Evolutionary conservation across 2,888 invertebrate genomes (phyloP), one percentile per base, ranked within the genome.

Genomic region (Lamellibrachia columna): DNA sequence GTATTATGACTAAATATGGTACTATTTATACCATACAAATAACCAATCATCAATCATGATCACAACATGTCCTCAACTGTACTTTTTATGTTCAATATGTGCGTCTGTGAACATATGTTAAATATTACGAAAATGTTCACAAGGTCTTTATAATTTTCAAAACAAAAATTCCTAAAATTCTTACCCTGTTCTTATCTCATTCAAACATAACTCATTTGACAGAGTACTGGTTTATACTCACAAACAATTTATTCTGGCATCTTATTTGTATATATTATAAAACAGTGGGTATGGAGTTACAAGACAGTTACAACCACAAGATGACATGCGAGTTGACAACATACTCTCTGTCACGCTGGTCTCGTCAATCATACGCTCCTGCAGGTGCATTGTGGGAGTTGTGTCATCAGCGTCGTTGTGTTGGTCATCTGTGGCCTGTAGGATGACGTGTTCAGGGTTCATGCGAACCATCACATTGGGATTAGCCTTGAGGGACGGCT

Each of bases 381-480:
- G 75, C 75, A 75, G 22, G 22, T 75, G 55, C 7, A 55, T 55
- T 55, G 55, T 55, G 55, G 55, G 55, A 55, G 75, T n/a, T 22
- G 75, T 75, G 75, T 75, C 75, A 22, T 75, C 75, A 4, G 75
- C 3, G 22, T 22, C 75, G 22, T 22, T 75, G 75, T 75, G 75
- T 75, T 75, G 75, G 22, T 75, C 75, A 22, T 75, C 75, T 15
- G 75, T 15, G 22, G 75, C 22, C 75, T 75, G 75, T n/a, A 75
- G 75, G 22, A 75, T 22, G 75, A 75, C 75, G 22, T 75, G 75
- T 15, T 75, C 22, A 22, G 75, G 75, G 75, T 75, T 75, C 75
- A 75, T 75, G 75, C 75, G 75, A 15, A 75, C 75, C 75, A 75
- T 75, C 75, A 75, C 75, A 75, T 75, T 58, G 58, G 58, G 58